Base-by-base conservation (phyloP, 2,797 vertebrate species). In the Salmo trutta region DNA sequence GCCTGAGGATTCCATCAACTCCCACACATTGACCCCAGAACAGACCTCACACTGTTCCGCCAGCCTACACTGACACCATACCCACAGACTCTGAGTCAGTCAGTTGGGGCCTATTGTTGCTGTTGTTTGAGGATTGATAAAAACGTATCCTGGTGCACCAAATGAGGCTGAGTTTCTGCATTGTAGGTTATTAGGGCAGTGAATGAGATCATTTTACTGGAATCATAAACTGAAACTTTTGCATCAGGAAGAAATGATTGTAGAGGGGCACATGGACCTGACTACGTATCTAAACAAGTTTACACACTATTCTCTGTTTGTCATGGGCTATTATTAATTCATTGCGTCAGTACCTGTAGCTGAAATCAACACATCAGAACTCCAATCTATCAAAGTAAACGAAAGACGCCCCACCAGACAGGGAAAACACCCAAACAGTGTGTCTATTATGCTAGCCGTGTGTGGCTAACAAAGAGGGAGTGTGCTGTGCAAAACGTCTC, bases 381-480 rank as follows among this genome's bases (percentile, higher is more conserved):
- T 27, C 29, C 33, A 41, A 54, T 41, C n/a, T 14, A 29, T 15
- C 56, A 47, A n/a, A 14, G 31, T 47, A 52, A 27, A 33, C 3
- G 27, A 47, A 36, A 70, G 29, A 16, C 0, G 1, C n/a, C 72
- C 2, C 7, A n/a, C 16, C 16, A 33, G 3, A 33, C 29, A 54
- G 3, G 6, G 24, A 68, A 19, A 24, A 47, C 54, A 6, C 31
- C 31, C 21, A 59, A 3, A 66, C 53, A 56, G 41, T 54, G 62
- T 1, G 59, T 53, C 66, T 78, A 16, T 78, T 78, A 36, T 33
- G 72, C 54, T 71, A 36, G 54, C 54, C 75, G 16, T 15, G 31
- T 64, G 21, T 65, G 21, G 41, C 66, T 52, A 52, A 90, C 88
- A 89, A 87, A 74, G 85, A 84, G 75, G 15, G 69, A 67, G 65